These are phyloP conservation scores for Drosophila paranaensis DNA, from an alignment of 2,888 invertebrate genomes.

Conservation along the genomic window DNA sequence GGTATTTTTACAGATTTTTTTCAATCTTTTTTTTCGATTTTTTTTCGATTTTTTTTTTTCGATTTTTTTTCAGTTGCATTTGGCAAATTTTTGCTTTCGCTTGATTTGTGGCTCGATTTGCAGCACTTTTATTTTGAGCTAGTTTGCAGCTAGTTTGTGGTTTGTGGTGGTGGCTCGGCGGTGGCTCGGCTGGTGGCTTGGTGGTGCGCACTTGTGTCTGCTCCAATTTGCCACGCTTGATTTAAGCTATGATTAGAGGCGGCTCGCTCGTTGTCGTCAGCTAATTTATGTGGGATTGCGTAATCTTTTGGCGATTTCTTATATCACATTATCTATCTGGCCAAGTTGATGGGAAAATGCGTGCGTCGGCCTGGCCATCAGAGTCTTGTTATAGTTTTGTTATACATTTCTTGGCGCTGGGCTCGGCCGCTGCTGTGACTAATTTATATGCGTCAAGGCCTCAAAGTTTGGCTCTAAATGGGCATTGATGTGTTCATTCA, in stretches of 20 bases:
- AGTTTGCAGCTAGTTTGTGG: conserved; percentile 39
- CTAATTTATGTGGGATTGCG: conserved; percentile 75
- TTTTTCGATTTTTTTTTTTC: conserved; percentile 17
- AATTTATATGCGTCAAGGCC: conserved; percentile 77
- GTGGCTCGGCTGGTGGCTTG: conserved; percentile 17
- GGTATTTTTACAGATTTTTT: conserved; percentile 35
- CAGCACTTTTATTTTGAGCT: conserved; percentile 48
- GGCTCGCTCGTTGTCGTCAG: conserved; percentile 45
- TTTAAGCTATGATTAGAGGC: conserved; percentile 75
- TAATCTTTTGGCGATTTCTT: conserved; percentile 55
- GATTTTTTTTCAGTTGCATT: conserved; percentile 27
- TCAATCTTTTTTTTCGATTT: conserved; percentile 49
- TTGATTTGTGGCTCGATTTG: conserved; percentile 57
- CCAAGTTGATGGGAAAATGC: conserved; percentile 68
- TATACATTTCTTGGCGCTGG: background rate
- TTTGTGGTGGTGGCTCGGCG: conserved; percentile 24
- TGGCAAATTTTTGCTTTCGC: conserved; percentile 71
- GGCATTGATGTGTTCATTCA: conserved; percentile 79
- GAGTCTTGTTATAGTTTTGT: conserved; percentile 12
- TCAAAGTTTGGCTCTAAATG: conserved; percentile 58
- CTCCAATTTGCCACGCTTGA: conserved; percentile 80
- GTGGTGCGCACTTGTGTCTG: conserved; percentile 70
- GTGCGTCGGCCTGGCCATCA: conserved; percentile 53
- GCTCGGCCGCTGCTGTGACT: conserved; percentile 33
- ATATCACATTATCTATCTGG: background rate